phyloP scores from a whole-genome alignment of 2,113 vertebrate genomes.

The Rostratula benghalensis region DNA sequence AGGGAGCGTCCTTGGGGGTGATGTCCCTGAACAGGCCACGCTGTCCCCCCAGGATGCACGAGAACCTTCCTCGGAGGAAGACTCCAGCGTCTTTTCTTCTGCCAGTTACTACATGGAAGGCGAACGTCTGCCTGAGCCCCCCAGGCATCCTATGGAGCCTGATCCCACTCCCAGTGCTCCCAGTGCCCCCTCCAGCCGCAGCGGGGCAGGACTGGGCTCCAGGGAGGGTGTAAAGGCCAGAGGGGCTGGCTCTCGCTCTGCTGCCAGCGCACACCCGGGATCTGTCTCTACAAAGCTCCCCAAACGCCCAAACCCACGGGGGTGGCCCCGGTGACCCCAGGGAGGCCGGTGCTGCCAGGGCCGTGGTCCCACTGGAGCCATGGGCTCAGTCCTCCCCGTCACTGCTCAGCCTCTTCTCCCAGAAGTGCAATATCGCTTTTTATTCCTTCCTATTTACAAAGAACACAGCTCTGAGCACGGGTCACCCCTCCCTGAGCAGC shows the following conservation, averaged over 20 bases:
- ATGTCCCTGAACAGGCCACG: not conserved
- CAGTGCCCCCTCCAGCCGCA: not conserved
- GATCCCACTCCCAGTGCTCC: not conserved
- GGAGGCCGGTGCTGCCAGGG: not conserved
- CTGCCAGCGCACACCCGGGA: not conserved
- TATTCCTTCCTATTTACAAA: not conserved
- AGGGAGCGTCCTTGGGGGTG: not conserved
- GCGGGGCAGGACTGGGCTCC: not conserved
- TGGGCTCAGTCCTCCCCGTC: not conserved
- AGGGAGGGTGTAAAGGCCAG: too few species aligned
- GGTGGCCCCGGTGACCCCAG: not conserved
- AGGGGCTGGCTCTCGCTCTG: not conserved
- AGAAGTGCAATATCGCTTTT: constrained; percentile 42
- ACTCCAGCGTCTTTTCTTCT: not conserved
- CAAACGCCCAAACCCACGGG: not conserved
- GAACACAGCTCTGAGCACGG: not conserved
- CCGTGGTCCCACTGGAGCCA: not conserved
- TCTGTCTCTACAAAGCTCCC: not conserved
- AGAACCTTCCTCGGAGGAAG: not conserved
- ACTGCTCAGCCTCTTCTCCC: not conserved
- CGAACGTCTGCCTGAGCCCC: not conserved
- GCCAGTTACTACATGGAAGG: not conserved
- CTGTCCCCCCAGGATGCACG: not conserved
- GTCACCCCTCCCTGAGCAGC: not conserved
- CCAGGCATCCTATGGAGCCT: not conserved